Conservation (phyloP, 2,113 vertebrate species). For the Cochlearius cochlearius region DNA sequence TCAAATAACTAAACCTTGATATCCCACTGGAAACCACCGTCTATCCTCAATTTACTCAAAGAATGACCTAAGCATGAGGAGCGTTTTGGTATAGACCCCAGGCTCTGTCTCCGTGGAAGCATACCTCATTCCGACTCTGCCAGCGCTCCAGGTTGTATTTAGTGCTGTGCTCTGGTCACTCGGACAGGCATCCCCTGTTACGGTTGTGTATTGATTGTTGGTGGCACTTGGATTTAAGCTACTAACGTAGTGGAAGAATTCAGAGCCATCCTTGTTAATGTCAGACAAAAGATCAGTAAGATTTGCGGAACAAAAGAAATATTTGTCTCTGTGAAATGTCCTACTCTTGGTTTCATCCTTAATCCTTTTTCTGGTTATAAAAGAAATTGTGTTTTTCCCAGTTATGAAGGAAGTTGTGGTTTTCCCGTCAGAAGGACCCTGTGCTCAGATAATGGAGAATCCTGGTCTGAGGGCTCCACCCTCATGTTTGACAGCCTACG, state of each 20-base stretch:
- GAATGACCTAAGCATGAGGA: constrained; percentile 8
- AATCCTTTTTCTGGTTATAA: background rate
- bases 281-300: background rate
- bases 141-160: background rate
- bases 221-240: background rate
- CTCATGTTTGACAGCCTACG: background rate
- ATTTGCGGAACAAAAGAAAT: background rate
- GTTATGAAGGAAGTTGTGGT: background rate
- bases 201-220: background rate
- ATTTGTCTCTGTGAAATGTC: background rate
- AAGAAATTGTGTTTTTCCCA: background rate
- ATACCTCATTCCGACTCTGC: background rate
- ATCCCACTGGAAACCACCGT: constrained; percentile 10
- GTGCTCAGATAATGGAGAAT: background rate
- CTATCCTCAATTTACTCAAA: constrained; percentile 13
- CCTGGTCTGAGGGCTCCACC: background rate
- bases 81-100: background rate
- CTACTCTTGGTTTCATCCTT: background rate
- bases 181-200: background rate
- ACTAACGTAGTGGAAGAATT: background rate
- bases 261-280: background rate
- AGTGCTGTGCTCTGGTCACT: background rate
- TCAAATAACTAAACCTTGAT: background rate
- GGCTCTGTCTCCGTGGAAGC: background rate
- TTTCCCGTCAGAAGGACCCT: background rate